These are phyloP conservation scores for Eidolon dupreanum DNA, from an alignment of 2,797 vertebrate species.

Conservation along the genomic window DNA sequence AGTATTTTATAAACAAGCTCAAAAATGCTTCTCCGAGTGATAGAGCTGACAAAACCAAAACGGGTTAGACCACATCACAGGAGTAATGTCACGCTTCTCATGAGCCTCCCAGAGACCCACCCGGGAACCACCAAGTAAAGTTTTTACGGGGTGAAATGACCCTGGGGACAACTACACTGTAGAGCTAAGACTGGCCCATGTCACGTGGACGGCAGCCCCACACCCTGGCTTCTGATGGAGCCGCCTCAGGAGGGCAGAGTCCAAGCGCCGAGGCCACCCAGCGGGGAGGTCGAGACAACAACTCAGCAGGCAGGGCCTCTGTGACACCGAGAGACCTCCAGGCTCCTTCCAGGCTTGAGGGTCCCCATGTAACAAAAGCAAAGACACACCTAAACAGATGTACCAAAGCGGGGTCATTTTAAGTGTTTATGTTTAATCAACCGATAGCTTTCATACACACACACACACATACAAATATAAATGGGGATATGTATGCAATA, in stretches of 20 bases:
- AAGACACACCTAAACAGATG: neutral
- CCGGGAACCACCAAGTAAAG: neutral
- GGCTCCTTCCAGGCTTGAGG: neutral
- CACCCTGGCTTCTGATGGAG: neutral
- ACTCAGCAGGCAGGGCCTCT: neutral
- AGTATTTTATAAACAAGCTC: neutral
- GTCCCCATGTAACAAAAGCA: neutral
- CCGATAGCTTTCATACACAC: neutral
- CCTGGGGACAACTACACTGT: neutral
- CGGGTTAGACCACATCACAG: neutral
- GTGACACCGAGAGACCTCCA: neutral
- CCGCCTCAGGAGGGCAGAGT: neutral
- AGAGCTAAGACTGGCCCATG: neutral
- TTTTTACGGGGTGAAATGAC: neutral
- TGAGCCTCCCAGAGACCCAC: neutral
- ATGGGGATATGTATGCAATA: too few relatives aligned
- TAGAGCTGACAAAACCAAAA: neutral
- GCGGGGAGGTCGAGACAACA: neutral
- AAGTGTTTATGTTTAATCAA: neutral
- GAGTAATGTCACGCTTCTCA: neutral
- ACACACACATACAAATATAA: neutral
- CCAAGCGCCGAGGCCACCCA: neutral
- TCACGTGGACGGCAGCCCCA: too few relatives aligned
- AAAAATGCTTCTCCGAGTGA: slow-evolving; percentile 13
- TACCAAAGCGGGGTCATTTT: neutral